Percentiles rank a stretch among this genome's conserved stretches.
These are phyloP conservation scores for Cyphomyrus discorhynchus DNA, from an alignment of 2,113 vertebrate species.

Conservation along the genomic window DNA sequence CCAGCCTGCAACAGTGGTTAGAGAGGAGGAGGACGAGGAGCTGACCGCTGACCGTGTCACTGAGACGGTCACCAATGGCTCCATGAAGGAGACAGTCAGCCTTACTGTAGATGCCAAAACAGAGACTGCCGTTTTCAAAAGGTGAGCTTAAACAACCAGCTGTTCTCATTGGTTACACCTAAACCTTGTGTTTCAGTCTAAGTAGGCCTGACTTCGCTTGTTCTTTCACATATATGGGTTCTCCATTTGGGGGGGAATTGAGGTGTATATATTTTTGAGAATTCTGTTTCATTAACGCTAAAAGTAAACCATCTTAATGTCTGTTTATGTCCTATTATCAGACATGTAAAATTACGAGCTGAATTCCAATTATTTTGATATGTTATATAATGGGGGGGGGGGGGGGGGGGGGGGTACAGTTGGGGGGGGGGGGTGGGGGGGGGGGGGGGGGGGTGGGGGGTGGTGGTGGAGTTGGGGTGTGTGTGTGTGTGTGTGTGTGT, in stretches of 20 bases:
- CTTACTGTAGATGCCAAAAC: conserved; percentile 98
- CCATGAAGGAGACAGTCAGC: conserved; percentile 97
- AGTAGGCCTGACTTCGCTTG: background rate
- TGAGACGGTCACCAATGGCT: conserved; percentile 95
- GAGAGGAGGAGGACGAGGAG: conserved; percentile 63
- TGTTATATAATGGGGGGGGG: background rate
- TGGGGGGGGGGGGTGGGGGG: background rate
- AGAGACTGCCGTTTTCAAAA: conserved; percentile 96
- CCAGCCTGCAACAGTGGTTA: conserved; percentile 29
- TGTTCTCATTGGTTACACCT: background rate
- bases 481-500: no score
- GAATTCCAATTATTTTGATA: background rate
- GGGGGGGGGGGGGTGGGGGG: no score
- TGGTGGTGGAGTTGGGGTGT: background rate
- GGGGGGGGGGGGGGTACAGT: background rate
- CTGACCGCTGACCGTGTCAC: conserved; percentile 77
- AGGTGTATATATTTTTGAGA: background rate
- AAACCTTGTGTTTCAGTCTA: background rate
- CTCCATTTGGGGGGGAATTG: background rate
- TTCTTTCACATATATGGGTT: background rate
- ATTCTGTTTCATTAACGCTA: background rate
- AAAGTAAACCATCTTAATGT: background rate
- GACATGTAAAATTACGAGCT: background rate
- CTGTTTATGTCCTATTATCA: no score
- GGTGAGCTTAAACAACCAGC: conserved; percentile 61